Percentiles rank a stretch among this genome's conserved stretches.
These are phyloP conservation scores for Spisula subtruncata DNA, from an alignment of 2,888 invertebrate genomes.

Conservation along the genomic window DNA sequence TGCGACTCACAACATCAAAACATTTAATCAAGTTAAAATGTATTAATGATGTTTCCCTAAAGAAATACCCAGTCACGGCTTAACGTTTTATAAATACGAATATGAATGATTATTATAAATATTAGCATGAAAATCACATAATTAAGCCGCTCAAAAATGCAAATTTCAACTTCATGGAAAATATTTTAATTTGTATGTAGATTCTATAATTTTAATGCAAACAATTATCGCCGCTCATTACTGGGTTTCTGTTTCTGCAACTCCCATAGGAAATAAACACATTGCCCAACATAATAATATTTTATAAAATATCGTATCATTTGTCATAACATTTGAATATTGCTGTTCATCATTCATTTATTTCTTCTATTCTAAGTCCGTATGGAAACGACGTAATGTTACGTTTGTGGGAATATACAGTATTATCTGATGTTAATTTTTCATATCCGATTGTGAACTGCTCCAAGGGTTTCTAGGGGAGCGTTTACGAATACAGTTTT, in stretches of 20 bases:
- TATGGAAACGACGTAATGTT: conserved; percentile 12
- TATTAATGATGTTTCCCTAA: too few species aligned
- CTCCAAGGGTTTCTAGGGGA: neutral
- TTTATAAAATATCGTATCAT: conserved; percentile 38
- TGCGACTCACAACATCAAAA: too few species aligned
- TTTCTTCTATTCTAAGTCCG: conserved; percentile 13
- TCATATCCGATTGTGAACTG: conserved; percentile 2
- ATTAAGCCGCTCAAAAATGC: neutral
- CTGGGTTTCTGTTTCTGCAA: neutral
- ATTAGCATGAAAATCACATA: neutral
- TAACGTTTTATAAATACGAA: neutral
- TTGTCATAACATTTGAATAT: conserved; percentile 53
- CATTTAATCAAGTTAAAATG: too few species aligned
- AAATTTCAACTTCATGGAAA: conserved; percentile 15
- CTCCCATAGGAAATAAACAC: conserved; percentile 9
- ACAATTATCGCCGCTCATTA: neutral
- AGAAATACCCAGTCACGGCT: too few species aligned
- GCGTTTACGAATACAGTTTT: neutral
- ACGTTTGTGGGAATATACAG: neutral
- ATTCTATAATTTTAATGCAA: neutral
- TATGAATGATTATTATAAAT: neutral
- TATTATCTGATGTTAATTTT: conserved; percentile 21
- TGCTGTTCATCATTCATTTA: conserved; percentile 51
- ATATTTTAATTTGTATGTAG: conserved; percentile 12
- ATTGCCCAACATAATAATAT: conserved; percentile 9